phyloP scores from a whole-genome alignment of 2,797 vertebrate genomes.

The Danio kyathit region DNA sequence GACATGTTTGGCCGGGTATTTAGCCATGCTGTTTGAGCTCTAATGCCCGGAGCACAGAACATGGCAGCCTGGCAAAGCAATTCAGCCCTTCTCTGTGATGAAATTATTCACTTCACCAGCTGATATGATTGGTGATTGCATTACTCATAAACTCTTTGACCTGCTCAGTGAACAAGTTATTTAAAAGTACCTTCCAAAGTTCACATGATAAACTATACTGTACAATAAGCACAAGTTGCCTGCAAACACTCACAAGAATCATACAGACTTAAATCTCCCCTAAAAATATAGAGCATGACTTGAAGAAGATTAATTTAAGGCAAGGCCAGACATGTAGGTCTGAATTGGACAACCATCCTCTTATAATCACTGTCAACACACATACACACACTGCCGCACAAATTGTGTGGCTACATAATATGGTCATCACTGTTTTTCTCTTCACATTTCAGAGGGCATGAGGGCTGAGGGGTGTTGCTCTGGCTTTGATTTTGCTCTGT shows the following conservation, averaged over 20 bases:
- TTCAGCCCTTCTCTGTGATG: conserved; percentile 78
- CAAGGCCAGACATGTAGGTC: conserved; percentile 8
- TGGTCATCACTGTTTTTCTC: conserved; percentile 53
- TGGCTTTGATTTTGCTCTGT: conserved; percentile 85
- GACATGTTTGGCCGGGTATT: conserved; percentile 83
- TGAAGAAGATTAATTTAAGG: conserved; percentile 17
- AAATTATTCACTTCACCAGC: conserved; percentile 80
- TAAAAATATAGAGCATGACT: conserved; percentile 39
- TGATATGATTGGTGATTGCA: conserved; percentile 56
- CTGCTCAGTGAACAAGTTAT: conserved; percentile 14
- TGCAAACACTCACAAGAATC: conserved; percentile 9
- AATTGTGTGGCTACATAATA: conserved; percentile 36
- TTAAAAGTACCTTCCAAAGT: conserved; percentile 12
- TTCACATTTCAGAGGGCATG: conserved; percentile 60
- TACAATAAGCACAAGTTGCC: not conserved
- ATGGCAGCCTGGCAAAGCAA: conserved; percentile 71
- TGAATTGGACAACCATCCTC: conserved; percentile 1
- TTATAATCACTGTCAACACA: conserved; percentile 45
- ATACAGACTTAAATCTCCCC: not conserved
- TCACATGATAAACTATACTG: conserved; percentile 15
- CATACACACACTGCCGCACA: conserved; percentile 46
- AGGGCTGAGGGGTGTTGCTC: conserved; percentile 73
- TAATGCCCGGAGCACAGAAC: conserved; percentile 75
- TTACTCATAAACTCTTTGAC: conserved; percentile 44
- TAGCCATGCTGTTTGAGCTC: conserved; percentile 87